Evolutionary conservation across 2,888 invertebrate species (phyloP).

Genomic region (Leptarthrus brevirostris): DNA sequence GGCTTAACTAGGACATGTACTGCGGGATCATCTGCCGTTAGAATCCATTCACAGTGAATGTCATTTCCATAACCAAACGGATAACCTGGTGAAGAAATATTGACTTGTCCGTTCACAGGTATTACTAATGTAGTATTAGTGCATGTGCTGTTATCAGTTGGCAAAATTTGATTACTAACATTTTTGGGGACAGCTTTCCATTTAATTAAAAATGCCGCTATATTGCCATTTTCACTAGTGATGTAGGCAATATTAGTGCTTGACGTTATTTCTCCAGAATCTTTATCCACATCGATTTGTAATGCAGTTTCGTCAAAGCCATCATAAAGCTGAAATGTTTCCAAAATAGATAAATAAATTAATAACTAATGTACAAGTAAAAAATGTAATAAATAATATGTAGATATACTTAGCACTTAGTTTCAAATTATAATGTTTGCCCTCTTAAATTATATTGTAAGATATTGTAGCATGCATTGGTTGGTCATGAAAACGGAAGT

Average conservation of each 20-base stretch:
- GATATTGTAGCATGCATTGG: too few relatives aligned
- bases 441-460: too few relatives aligned
- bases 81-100: constrained; percentile 79
- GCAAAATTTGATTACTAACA: constrained; percentile 49
- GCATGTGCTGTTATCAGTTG: constrained; percentile 56
- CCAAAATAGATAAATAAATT: constrained; percentile 6
- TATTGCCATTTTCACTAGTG: constrained; percentile 57
- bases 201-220: constrained; percentile 60
- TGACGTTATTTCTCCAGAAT: constrained; percentile 68
- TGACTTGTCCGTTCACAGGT: constrained; percentile 56
- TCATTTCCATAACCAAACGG: constrained; percentile 74
- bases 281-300: constrained; percentile 55
- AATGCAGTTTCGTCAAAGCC: constrained; percentile 77
- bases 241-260: constrained; percentile 76
- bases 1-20: constrained; percentile 74
- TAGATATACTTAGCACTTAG: too few relatives aligned
- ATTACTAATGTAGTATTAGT: constrained; percentile 59
- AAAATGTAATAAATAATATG: too few relatives aligned
- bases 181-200: constrained; percentile 60
- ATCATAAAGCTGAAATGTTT: constrained; percentile 74
- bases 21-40: constrained; percentile 70
- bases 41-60: constrained; percentile 80
- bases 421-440: too few relatives aligned
- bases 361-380: neutral
- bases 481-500: too few relatives aligned